A percentile compares a stretch with the other conserved stretches of the same genome.
Evolutionary conservation across 2,113 vertebrate species (phyloP).

Genomic region (Erinaceus europaeus): DNA sequence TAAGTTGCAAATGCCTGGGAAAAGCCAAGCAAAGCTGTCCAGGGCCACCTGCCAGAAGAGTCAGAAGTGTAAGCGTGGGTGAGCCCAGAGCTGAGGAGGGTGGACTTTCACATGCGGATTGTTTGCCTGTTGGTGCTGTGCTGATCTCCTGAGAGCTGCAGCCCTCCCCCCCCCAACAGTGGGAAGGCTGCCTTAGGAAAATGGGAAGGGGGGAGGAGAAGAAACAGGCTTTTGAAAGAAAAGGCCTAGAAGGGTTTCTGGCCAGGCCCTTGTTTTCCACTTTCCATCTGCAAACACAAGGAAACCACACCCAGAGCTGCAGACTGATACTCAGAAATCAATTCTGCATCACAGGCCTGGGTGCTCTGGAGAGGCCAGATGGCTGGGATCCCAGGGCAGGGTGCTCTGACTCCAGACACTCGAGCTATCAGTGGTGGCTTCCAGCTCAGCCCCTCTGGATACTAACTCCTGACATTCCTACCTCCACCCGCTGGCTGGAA

Average conservation of each 20-base stretch:
- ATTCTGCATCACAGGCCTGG: neutral
- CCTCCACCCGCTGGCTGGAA: neutral
- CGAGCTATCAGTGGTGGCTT: neutral
- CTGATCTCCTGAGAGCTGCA: neutral
- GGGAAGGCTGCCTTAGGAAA: fast-evolving
- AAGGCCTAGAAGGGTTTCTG: neutral
- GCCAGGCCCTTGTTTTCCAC: neutral
- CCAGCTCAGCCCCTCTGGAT: neutral
- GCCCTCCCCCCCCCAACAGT: no score
- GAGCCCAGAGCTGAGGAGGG: no score
- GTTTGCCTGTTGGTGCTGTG: fast-evolving
- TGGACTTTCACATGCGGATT: fast-evolving
- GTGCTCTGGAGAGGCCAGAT: neutral
- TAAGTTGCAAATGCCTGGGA: neutral
- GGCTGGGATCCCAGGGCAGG: conserved; percentile 29
- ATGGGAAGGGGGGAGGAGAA: no score
- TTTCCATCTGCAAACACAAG: neutral
- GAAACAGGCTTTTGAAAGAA: neutral
- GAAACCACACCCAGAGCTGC: conserved; percentile 28
- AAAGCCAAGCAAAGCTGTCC: neutral
- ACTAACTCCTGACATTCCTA: neutral
- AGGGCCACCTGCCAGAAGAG: neutral
- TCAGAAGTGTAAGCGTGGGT: neutral
- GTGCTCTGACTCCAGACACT: conserved; percentile 21
- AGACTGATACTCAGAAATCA: conserved; percentile 3